Conservation (phyloP, 2,113 vertebrate species). For the Sarotherodon lohbergeri region DNA sequence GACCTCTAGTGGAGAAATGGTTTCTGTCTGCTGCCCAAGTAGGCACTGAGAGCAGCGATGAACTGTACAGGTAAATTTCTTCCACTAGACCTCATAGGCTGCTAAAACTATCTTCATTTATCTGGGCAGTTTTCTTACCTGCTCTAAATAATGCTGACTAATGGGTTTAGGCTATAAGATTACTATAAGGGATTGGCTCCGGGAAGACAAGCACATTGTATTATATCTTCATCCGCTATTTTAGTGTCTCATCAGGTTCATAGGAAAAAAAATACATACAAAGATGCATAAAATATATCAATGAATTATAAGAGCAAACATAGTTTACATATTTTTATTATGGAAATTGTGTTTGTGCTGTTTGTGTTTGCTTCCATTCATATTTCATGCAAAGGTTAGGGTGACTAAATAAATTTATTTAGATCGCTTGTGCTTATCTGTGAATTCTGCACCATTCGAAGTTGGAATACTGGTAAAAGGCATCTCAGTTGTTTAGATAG, state of each 20-base stretch:
- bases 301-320: fast-evolving
- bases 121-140: neutral
- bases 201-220: fast-evolving
- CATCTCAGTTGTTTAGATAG: neutral
- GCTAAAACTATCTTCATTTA: neutral
- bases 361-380: neutral
- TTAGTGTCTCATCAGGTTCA: fast-evolving
- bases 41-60: fast-evolving
- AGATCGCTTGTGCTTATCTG: neutral
- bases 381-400: fast-evolving
- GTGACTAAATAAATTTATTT: neutral
- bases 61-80: neutral
- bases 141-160: neutral
- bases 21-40: neutral
- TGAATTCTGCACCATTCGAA: fast-evolving
- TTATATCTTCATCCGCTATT: neutral
- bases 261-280: neutral
- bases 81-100: neutral
- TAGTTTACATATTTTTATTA: neutral
- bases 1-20: conserved; percentile 27
- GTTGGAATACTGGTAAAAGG: neutral
- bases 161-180: neutral
- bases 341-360: neutral
- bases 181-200: neutral
- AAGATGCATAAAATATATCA: fast-evolving